Base-by-base conservation (phyloP, 2,888 invertebrate genomes). In the Latrodectus hesperus region DNA sequence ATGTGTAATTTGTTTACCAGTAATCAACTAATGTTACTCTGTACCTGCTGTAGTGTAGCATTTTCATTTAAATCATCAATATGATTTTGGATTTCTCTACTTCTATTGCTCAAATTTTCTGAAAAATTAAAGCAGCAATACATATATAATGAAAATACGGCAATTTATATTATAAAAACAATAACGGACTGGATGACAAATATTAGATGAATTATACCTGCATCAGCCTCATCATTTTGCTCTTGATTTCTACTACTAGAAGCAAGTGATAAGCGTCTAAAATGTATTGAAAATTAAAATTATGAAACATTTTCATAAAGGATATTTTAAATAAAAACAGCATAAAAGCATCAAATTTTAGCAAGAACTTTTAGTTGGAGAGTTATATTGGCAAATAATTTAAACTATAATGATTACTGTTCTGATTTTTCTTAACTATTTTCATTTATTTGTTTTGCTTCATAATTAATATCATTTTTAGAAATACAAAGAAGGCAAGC, bases 11-110 rank as follows among this genome's bases (percentile, higher is more conserved):
- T 38, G 38, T 38, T 38, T 38, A 38, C 38, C 38, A 38, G 38
- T 38, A 38, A 38, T 38, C 38, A 38, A 52, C 11, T 71, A 68
- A 72, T 14, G 60, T 51, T 22, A n/a, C 22, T 80, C 22, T n/a
- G 67, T 85, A 85, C 85, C 85, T 85, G 85, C 12, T 11, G 64
- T 51, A 6, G 79, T 14, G 60, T n/a, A 75, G 55, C 53, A 64
- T 68, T 64, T 71, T 12, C 85, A 26, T 52, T 52, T 38, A 70
- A 49, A 52, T 22, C 17, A 70, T 22, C 26, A 60, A 68, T 51
- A 26, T 72, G 60, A 79, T 85, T 80, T 70, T 26, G 17, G 51
- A 68, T 16, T 12, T 75, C 79, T 52, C 22, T 17, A 60, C 17
- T 80, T 65, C 74, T 68, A 64, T 73, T 79, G 64, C 65, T 55